Conservation (phyloP, 2,113 vertebrate genomes). For the Empidonax traillii region DNA sequence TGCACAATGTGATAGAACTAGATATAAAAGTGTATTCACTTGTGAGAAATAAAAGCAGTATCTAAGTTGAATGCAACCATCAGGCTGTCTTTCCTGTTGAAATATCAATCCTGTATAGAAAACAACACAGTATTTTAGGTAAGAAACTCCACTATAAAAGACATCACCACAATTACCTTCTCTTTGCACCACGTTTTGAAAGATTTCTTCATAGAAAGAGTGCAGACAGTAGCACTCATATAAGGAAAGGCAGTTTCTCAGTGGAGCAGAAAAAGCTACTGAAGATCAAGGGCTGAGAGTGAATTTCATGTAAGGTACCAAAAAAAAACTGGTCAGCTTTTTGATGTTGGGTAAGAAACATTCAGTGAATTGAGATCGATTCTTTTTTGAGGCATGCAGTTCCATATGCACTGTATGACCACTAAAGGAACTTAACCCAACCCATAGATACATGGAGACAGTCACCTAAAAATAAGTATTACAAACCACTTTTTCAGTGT, state of each 20-base stretch:
- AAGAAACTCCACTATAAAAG: not conserved
- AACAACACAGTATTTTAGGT: not conserved
- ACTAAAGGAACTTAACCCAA: not conserved
- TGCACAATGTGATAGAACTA: not conserved
- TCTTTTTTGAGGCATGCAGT: not conserved
- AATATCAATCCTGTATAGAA: not conserved
- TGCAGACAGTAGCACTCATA: not conserved
- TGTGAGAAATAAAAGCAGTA: not conserved
- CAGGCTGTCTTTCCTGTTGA: not conserved
- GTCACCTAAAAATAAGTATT: not conserved
- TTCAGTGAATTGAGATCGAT: rapidly evolving
- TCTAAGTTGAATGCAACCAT: not conserved
- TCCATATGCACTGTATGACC: not conserved
- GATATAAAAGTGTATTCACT: not conserved
- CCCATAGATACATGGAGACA: not conserved
- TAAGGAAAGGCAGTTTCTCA: not conserved
- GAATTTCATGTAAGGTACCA: not conserved
- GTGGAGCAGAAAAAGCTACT: not conserved
- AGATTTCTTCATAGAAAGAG: not conserved
- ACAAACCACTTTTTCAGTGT: not conserved
- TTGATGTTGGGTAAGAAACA: not conserved
- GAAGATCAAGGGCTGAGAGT: not conserved
- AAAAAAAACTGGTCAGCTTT: not conserved
- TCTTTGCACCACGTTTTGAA: not conserved
- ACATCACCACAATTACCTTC: not conserved